Conservation (phyloP, 2,113 vertebrate genomes). For the Podiceps cristatus region DNA sequence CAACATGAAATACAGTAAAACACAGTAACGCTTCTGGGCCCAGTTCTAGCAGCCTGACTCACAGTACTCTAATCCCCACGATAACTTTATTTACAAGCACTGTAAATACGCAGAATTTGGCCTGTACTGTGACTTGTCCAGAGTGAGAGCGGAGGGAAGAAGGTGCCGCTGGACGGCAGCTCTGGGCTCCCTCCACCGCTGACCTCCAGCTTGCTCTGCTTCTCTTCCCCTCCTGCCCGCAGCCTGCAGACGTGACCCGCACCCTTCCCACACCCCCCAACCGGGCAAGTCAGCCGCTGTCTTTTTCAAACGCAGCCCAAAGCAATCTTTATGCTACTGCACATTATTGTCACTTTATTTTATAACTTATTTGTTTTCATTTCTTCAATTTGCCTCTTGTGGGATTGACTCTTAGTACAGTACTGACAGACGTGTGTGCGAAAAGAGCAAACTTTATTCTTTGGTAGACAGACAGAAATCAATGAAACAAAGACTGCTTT, state of each 20-base stretch:
- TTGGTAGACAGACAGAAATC: conserved; percentile 35
- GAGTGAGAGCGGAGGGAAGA: background rate
- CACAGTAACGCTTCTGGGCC: background rate
- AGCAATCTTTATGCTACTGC: conserved; percentile 61
- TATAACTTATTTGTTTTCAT: conserved; percentile 68
- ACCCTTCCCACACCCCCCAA: background rate
- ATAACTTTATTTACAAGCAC: background rate
- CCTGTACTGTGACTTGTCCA: background rate
- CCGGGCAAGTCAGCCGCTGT: background rate
- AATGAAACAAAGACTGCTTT: conserved; percentile 18
- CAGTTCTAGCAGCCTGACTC: background rate
- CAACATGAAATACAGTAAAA: background rate
- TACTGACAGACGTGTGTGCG: conserved; percentile 23
- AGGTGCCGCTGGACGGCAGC: background rate
- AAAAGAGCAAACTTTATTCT: conserved; percentile 43
- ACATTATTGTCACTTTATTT: conserved; percentile 65
- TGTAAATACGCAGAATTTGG: background rate
- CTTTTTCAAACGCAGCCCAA: conserved; percentile 49
- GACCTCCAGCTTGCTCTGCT: background rate
- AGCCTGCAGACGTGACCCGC: background rate
- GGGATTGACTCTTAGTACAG: conserved; percentile 25
- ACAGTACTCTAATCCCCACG: fast-evolving
- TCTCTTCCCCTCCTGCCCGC: background rate
- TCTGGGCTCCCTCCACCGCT: fast-evolving
- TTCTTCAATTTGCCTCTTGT: conserved; percentile 63